Conservation (phyloP, 2,797 vertebrate genomes). For the Dendrocincla fuliginosa region DNA sequence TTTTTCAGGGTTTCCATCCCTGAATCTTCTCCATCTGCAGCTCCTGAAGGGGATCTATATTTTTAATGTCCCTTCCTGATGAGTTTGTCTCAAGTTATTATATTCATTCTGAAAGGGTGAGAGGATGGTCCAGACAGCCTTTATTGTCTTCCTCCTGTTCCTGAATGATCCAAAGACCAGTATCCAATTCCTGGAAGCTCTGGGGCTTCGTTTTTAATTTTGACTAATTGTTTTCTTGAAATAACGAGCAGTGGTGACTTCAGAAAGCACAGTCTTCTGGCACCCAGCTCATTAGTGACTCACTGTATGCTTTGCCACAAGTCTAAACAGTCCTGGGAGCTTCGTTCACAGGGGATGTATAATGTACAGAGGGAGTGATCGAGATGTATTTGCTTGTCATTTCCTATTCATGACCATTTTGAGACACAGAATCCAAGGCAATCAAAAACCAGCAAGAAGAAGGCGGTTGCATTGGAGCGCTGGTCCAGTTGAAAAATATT, state of each 20-base stretch:
- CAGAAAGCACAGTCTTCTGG: constrained; percentile 3
- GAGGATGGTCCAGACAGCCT: neutral
- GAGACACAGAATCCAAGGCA: neutral
- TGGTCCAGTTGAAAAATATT: neutral
- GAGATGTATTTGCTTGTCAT: neutral
- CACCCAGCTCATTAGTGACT: constrained; percentile 5
- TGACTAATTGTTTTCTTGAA: constrained; percentile 33
- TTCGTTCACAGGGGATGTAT: neutral
- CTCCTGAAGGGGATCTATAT: neutral
- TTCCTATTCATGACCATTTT: neutral
- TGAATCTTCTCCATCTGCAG: neutral
- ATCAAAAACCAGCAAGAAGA: neutral
- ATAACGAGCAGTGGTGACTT: neutral
- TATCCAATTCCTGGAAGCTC: constrained; percentile 40
- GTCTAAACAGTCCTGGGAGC: neutral
- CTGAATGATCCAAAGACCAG: constrained; percentile 1
- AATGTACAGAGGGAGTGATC: neutral
- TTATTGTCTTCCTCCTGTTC: neutral
- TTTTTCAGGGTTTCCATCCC: neutral
- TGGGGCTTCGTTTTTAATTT: neutral
- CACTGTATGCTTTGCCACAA: neutral
- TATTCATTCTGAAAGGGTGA: neutral
- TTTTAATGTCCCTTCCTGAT: neutral
- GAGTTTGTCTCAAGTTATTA: neutral
- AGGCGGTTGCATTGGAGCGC: neutral